Evolutionary conservation across 1,140 invertebrate species (phyloP).

Genomic region (Coptotermes formosanus): DNA sequence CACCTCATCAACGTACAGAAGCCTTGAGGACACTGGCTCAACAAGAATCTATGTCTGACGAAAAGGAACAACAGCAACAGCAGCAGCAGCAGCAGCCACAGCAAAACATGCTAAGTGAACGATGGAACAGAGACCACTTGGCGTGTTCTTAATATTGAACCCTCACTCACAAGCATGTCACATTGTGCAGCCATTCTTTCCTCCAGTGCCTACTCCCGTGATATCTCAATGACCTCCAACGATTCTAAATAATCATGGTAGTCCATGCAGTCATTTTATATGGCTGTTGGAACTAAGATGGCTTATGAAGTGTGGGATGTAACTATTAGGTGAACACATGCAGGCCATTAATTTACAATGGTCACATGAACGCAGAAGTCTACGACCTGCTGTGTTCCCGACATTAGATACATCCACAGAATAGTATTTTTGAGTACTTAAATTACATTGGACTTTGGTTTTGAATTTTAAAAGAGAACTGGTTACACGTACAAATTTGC

Average conservation of each 20-base stretch:
- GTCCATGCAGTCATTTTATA: not conserved
- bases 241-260: not conserved
- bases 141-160: not conserved
- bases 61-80: not conserved
- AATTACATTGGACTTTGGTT: too few species aligned
- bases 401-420: too few species aligned
- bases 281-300: not conserved
- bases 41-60: slow-evolving; percentile 47
- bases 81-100: not conserved
- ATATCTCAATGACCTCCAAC: too few species aligned
- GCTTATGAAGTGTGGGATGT: not conserved
- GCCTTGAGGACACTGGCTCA: slow-evolving; percentile 71
- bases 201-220: too few species aligned
- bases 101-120: not conserved
- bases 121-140: not conserved
- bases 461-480: too few species aligned
- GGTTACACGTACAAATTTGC: too few species aligned
- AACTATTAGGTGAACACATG: not conserved
- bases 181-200: not conserved
- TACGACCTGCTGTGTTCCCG: too few species aligned
- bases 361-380: not conserved
- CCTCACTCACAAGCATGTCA: not conserved
- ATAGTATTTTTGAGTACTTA: too few species aligned
- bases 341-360: not conserved
- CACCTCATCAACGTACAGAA: slow-evolving; percentile 70